Evolutionary conservation across 1,140 invertebrate species (phyloP), one percentile per base, ranked within the genome.

Genomic region (Episyrphus balteatus): DNA sequence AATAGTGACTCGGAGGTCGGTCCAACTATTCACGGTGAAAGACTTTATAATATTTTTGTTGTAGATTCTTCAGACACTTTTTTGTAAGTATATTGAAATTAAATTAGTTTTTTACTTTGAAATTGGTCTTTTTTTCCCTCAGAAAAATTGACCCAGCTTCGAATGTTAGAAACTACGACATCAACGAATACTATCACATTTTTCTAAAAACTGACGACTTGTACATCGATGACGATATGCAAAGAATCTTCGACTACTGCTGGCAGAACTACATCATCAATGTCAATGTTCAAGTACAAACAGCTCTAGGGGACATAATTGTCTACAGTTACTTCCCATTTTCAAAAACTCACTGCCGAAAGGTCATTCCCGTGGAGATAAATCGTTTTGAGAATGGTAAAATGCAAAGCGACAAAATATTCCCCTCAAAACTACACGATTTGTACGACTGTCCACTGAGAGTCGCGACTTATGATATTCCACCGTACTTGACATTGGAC

Each of bases 141-240:
- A 57, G 59, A 1, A 57, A 61, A 11, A 60, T 60, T 12, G 52
- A 63, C 11, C 48, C 64, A 43, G 56, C 54, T 21, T 39, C 52
- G 3, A 48, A 60, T 44, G 51, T 52, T 1, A 15, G 42, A 6
- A 48, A 57, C 8, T 60, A 60, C 15, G 56, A 64, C 32, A 57
- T 55, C 53, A 62, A 60, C 3, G 62, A 65, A 34, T 54, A 55
- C 38, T 65, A 65, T 31, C 62, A 59, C 17, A 65, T 65, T 8
- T 64, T 65, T 17, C 53, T 65, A 34, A 59, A 64, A 48, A 51
- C 56, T 0, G 40, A 58, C 0, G 62, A 65, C 45, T 43, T 49
- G 10, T 43, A 53, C 17, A 32, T 55, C 15, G 43, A 46, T 12
- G 9, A 15, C 8, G 59, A 65, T 46, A 62, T 65, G 56, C 50